phyloP scores from a whole-genome alignment of 2,888 invertebrate species.

The Cephus rjabovi region DNA sequence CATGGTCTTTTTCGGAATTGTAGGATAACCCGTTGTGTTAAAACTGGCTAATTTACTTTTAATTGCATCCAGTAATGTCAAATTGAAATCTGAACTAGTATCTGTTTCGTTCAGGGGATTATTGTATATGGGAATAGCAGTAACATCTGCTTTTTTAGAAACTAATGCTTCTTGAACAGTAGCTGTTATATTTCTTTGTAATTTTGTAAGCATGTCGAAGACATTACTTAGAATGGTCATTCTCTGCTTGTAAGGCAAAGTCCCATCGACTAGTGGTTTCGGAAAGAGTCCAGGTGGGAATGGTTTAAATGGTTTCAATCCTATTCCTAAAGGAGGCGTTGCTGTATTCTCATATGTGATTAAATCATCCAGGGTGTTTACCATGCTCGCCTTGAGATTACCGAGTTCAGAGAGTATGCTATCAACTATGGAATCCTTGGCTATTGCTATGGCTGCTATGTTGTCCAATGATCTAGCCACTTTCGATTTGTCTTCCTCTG shows the following conservation, averaged over 20 bases:
- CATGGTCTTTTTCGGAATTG: constrained; percentile 3
- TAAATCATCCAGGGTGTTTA: constrained; percentile 52
- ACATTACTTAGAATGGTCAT: constrained; percentile 55
- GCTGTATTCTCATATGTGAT: constrained; percentile 48
- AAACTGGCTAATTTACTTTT: constrained; percentile 43
- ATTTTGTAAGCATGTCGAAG: constrained; percentile 58
- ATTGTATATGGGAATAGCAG: not conserved
- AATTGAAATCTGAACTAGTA: constrained; percentile 28
- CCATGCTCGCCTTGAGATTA: constrained; percentile 52
- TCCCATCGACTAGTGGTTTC: constrained; percentile 45
- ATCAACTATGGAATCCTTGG: constrained; percentile 55
- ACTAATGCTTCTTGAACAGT: constrained; percentile 41
- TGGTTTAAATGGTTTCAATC: constrained; percentile 41
- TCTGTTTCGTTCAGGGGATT: not conserved
- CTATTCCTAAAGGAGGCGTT: constrained; percentile 5
- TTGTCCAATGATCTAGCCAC: constrained; percentile 10
- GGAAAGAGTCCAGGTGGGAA: constrained; percentile 43
- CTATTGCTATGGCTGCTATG: constrained; percentile 43
- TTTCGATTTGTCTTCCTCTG: constrained; percentile 11
- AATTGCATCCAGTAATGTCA: constrained; percentile 52
- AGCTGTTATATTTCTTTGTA: constrained; percentile 54
- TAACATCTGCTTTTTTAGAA: constrained; percentile 11
- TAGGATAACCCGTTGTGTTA: constrained; percentile 20
- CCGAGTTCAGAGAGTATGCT: constrained; percentile 52
- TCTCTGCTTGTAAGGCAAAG: constrained; percentile 55